Percentiles rank a stretch among this genome's conserved stretches.
phyloP scores from a whole-genome alignment of 2,888 invertebrate species.

The Polydrusus tereticollis region DNA sequence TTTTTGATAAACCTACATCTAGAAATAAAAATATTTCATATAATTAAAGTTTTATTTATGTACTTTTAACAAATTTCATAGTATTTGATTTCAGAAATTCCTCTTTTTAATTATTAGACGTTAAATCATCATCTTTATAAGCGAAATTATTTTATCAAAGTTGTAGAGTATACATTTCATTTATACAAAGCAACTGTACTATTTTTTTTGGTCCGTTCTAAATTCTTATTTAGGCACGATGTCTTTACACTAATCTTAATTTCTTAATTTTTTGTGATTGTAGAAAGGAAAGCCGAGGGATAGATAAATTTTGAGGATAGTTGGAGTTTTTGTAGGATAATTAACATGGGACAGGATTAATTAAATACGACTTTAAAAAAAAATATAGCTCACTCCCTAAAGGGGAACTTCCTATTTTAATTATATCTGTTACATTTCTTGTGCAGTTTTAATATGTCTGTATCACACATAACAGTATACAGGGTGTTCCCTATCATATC shows the following conservation, averaged over 20 bases:
- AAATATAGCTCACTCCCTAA: too few relatives aligned
- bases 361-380: too few relatives aligned
- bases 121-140: slow-evolving; percentile 28
- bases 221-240: slow-evolving; percentile 6
- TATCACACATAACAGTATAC: too few relatives aligned
- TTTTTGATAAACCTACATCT: slow-evolving; percentile 59
- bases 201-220: slow-evolving; percentile 13
- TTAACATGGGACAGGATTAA: too few relatives aligned
- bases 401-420: too few relatives aligned
- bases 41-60: slow-evolving; percentile 54
- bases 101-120: background rate
- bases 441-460: too few relatives aligned
- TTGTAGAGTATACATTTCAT: slow-evolving; percentile 1
- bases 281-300: background rate
- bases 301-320: background rate
- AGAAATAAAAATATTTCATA: slow-evolving; percentile 57
- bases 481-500: too few relatives aligned
- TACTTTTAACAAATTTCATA: slow-evolving; percentile 47
- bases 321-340: too few relatives aligned
- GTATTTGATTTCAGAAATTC: slow-evolving; percentile 39
- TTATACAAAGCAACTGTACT: slow-evolving; percentile 10
- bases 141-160: background rate
- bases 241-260: background rate
- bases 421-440: too few relatives aligned
- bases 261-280: background rate